phyloP scores from a whole-genome alignment of 2,888 invertebrate species.

The Chrysina gloriosa region DNA sequence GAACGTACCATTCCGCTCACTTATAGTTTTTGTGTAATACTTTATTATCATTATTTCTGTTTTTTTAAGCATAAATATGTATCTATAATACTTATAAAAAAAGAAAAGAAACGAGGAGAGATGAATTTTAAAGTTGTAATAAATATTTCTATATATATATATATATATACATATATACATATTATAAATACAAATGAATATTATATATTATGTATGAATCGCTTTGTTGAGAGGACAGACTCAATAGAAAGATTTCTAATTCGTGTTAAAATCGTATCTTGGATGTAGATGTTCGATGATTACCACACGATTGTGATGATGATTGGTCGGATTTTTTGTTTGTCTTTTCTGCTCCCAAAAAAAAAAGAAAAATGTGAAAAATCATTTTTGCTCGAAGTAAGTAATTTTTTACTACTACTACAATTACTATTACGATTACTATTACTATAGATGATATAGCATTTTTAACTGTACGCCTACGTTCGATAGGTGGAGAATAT shows the following conservation, averaged over 20 bases:
- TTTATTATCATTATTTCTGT: neutral
- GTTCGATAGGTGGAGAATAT: slow-evolving; percentile 46
- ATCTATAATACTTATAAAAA: neutral
- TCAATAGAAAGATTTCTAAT: neutral
- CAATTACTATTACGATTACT: slow-evolving; percentile 30
- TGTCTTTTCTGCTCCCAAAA: too few species aligned
- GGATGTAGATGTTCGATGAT: slow-evolving; percentile 44
- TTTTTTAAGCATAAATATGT: neutral
- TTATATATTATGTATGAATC: neutral
- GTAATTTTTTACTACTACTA: slow-evolving; percentile 61
- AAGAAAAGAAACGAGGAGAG: neutral
- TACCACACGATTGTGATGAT: too few species aligned
- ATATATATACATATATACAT: slow-evolving; percentile 3
- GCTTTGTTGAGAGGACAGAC: slow-evolving; percentile 9
- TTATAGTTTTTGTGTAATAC: neutral
- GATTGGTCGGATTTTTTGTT: too few species aligned
- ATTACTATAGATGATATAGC: neutral
- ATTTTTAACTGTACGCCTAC: neutral
- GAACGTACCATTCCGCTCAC: neutral
- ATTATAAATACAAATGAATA: slow-evolving; percentile 12
- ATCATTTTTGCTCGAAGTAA: slow-evolving; percentile 58
- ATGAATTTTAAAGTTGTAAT: slow-evolving; percentile 3
- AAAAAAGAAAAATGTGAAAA: slow-evolving; percentile 54
- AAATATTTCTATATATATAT: slow-evolving; percentile 12
- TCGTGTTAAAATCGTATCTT: neutral